phyloP scores from a whole-genome alignment of 2,113 vertebrate species.

The Dolichotis patagonum region DNA sequence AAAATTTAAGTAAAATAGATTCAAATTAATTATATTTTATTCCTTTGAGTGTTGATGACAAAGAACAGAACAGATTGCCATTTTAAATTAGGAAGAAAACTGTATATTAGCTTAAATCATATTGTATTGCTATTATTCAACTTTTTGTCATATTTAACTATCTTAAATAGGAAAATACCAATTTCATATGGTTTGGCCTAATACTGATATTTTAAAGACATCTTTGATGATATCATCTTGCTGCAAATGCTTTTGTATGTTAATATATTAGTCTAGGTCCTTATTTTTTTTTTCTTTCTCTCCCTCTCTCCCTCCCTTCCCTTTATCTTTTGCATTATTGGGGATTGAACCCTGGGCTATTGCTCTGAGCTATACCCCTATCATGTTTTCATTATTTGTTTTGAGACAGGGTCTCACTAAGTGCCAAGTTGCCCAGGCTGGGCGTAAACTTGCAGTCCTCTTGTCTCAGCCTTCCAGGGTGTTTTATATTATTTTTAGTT shows the following conservation, averaged over 20 bases:
- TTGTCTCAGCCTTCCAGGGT: background rate
- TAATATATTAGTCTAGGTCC: background rate
- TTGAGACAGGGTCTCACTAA: background rate
- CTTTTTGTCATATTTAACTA: background rate
- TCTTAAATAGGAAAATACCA: constrained; percentile 3
- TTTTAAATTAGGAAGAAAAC: constrained; percentile 32
- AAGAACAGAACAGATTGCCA: background rate
- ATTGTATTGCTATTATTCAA: background rate
- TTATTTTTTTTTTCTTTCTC: background rate
- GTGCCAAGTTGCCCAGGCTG: too few relatives aligned
- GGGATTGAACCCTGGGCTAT: background rate
- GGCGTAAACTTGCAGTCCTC: background rate
- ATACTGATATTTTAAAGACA: background rate
- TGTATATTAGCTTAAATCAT: background rate
- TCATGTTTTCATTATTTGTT: background rate
- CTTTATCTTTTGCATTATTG: background rate
- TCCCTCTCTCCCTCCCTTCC: background rate
- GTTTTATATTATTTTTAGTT: constrained; percentile 52
- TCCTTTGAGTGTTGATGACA: background rate
- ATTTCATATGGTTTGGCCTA: background rate
- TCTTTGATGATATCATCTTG: background rate
- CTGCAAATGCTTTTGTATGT: background rate
- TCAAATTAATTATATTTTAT: background rate
- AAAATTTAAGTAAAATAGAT: constrained; percentile 32
- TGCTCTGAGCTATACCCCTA: background rate